phyloP scores from a whole-genome alignment of 2,888 invertebrate genomes.

The Brachyptera risi region DNA sequence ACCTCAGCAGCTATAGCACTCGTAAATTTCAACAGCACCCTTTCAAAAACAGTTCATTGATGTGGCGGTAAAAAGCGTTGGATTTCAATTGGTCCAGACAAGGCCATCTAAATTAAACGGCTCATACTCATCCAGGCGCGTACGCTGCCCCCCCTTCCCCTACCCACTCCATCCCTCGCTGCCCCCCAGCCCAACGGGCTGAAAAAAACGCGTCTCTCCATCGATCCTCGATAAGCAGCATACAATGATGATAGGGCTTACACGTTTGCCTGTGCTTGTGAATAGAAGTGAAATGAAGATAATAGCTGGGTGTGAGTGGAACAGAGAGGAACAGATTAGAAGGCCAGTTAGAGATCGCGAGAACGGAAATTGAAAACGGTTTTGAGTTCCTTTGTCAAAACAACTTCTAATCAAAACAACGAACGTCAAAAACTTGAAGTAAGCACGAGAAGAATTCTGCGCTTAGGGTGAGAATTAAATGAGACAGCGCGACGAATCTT shows the following conservation, averaged over 20 bases:
- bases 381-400: slow-evolving; percentile 11
- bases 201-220: too few species aligned
- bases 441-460: background rate
- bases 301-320: slow-evolving; percentile 11
- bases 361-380: slow-evolving; percentile 19
- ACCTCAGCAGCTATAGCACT: too few species aligned
- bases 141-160: background rate
- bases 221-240: slow-evolving; percentile 4
- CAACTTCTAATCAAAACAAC: slow-evolving; percentile 5
- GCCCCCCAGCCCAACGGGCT: too few species aligned
- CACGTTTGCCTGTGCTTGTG: background rate
- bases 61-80: background rate
- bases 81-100: background rate
- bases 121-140: slow-evolving; percentile 1
- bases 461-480: background rate
- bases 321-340: background rate
- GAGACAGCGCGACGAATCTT: too few species aligned
- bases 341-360: slow-evolving; percentile 5
- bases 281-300: slow-evolving; percentile 6
- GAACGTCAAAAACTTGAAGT: background rate
- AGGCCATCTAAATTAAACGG: slow-evolving; percentile 13
- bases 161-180: too few species aligned
- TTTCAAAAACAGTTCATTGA: too few species aligned
- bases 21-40: too few species aligned
- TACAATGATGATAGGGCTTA: background rate